Conservation (phyloP, 2,888 invertebrate species). For the Cordilura impudica region DNA sequence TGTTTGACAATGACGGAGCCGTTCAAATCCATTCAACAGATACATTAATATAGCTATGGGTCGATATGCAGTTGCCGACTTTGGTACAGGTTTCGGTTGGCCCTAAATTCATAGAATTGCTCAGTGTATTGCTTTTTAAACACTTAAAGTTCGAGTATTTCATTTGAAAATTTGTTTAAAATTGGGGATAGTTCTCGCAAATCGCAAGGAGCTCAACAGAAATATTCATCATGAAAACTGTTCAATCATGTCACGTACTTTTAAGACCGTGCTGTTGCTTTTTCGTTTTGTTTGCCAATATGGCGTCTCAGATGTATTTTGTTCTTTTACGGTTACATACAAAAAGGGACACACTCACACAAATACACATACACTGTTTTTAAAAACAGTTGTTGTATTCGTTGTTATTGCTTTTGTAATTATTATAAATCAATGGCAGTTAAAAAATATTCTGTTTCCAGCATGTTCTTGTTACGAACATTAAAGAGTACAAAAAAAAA, state of each 20-base stretch:
- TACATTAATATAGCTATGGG: too few relatives aligned
- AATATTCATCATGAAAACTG: too few relatives aligned
- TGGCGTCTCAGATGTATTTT: slow-evolving; percentile 19
- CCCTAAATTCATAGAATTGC: too few relatives aligned
- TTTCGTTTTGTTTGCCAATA: slow-evolving; percentile 17
- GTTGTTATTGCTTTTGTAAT: slow-evolving; percentile 36
- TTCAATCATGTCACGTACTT: background rate
- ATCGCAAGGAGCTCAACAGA: too few relatives aligned
- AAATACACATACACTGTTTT: background rate
- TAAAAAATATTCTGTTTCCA: slow-evolving; percentile 31
- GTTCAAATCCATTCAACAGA: too few relatives aligned
- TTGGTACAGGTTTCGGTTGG: too few relatives aligned
- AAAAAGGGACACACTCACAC: background rate
- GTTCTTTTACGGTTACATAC: background rate
- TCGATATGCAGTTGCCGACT: too few relatives aligned
- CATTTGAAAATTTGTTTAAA: too few relatives aligned
- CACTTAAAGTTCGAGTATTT: too few relatives aligned
- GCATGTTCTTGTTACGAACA: background rate
- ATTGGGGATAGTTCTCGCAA: too few relatives aligned
- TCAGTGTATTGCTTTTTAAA: too few relatives aligned
- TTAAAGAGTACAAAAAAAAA: background rate
- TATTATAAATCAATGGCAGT: slow-evolving; percentile 52
- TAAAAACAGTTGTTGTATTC: background rate
- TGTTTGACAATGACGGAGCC: too few relatives aligned
- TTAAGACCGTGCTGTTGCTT: background rate